A percentile compares a stretch with the other conserved stretches of the same genome.
phyloP scores from a whole-genome alignment of 2,797 vertebrate species.

The Lacerta viridis region DNA sequence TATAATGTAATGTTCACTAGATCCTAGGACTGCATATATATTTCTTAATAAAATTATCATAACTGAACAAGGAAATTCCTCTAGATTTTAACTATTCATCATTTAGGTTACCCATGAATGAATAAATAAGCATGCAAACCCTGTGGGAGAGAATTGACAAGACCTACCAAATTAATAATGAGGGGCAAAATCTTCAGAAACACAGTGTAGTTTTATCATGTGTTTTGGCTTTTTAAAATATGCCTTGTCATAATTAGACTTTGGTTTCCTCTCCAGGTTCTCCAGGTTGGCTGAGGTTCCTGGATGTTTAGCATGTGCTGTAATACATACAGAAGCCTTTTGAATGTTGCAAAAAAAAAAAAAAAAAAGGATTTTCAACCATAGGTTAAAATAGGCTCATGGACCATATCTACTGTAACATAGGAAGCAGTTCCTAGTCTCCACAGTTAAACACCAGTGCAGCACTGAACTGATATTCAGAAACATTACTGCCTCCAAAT shows the following conservation, averaged over 20 bases:
- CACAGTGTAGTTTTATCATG: background rate
- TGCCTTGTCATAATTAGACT: background rate
- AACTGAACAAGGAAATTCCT: slow-evolving; percentile 26
- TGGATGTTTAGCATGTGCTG: background rate
- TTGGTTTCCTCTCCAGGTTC: background rate
- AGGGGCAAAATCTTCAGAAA: background rate
- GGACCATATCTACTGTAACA: background rate
- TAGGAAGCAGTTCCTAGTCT: background rate
- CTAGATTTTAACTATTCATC: slow-evolving; percentile 32
- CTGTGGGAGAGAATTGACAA: background rate
- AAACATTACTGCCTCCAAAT: no score
- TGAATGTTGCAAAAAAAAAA: background rate
- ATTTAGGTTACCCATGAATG: background rate
- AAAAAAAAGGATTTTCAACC: background rate
- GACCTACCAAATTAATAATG: background rate
- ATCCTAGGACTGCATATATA: slow-evolving; percentile 33
- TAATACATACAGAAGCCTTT: background rate
- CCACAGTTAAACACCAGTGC: background rate
- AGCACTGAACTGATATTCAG: no score
- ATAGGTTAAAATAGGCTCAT: background rate
- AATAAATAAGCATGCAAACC: background rate
- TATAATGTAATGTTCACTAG: slow-evolving; percentile 25
- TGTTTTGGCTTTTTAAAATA: background rate
- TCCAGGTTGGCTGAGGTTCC: background rate
- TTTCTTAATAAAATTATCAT: slow-evolving; percentile 33